Evolutionary conservation across 53 echinoderm and acorn worm species (phyloP), one percentile per base, ranked within the genome.

Genomic region (Glandiceps talaboti): DNA sequence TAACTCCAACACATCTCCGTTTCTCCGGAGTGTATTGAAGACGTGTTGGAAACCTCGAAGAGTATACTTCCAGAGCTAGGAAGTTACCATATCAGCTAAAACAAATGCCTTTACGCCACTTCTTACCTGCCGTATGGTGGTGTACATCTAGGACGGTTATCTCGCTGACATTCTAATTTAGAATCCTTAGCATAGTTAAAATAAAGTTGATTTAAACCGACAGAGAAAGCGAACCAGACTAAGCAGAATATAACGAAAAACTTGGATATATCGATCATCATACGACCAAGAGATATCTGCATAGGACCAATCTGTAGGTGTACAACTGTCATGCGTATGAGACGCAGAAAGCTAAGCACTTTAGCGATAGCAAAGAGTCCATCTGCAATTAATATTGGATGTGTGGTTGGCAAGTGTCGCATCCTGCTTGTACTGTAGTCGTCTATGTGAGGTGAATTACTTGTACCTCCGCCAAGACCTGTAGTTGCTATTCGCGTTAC

Each of bases 201-300:
- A 81, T 94, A 99, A 0, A 99, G 90, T 79, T 99, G 99, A 64
- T 99, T 93, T 93, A 99, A 93, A 76, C 99, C 99, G 25, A 99
- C 88, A 1, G 99, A 99, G 78, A 99, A 99, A 79, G 99, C 99
- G 83, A 99, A 93, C 86, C 93, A 90, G 29, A 99, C 99, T 79
- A 99, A 93, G 20, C 85, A 91, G 83, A 99, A 99, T 33, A 99
- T 99, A 29, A 93, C 80, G 76, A 99, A 86, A 82, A 99, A 99
- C 77, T 99, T 99, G 81, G 89, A 88, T 77, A 99, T 99, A 64
- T 99, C 99, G 80, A 99, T 93, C 91, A 99, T 93, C 99, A 99
- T 99, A 79, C 93, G 88, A 33, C 99, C 99, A 0, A 99, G 87
- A 0, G 99, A 99, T 32, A 99, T 99, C 89, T 99, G 99, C 99